Percentiles rank a stretch among this genome's conserved stretches.
Conservation (phyloP, 2,888 invertebrate species). For the Drosophila birchii region DNA sequence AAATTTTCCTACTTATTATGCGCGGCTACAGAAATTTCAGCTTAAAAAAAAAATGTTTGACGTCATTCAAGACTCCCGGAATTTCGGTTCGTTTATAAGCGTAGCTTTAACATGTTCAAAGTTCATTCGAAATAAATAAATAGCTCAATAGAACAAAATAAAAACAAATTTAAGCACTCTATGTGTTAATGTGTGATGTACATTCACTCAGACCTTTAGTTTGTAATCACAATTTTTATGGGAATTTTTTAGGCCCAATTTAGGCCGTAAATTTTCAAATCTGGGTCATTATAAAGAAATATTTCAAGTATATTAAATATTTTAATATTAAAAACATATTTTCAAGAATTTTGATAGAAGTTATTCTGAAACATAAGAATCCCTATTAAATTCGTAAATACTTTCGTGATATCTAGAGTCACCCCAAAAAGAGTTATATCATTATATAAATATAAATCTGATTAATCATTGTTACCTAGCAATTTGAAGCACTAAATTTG, state of each 20-base stretch:
- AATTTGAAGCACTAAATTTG: not conserved
- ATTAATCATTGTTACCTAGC: constrained; percentile 4
- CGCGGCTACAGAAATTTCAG: not conserved
- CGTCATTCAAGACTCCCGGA: constrained; percentile 22
- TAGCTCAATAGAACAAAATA: not conserved
- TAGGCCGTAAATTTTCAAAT: no score
- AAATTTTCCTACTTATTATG: not conserved
- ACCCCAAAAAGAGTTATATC: not conserved
- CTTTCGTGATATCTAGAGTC: not conserved
- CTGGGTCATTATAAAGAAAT: not conserved
- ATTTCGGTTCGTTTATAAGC: constrained; percentile 15
- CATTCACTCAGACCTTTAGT: not conserved
- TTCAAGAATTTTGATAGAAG: not conserved
- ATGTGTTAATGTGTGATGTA: not conserved
- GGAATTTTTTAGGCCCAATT: not conserved
- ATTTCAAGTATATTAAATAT: not conserved
- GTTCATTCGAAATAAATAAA: constrained; percentile 15
- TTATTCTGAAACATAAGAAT: not conserved
- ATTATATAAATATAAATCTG: constrained; percentile 9
- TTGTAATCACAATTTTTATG: not conserved
- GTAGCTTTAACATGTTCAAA: constrained; percentile 8
- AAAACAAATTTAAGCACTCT: constrained; percentile 1
- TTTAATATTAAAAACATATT: not conserved
- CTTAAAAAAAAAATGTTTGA: not conserved
- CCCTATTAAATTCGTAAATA: not conserved